These are phyloP conservation scores for Protonibea diacanthus DNA, from an alignment of 2,797 vertebrate species.

Conservation along the genomic window DNA sequence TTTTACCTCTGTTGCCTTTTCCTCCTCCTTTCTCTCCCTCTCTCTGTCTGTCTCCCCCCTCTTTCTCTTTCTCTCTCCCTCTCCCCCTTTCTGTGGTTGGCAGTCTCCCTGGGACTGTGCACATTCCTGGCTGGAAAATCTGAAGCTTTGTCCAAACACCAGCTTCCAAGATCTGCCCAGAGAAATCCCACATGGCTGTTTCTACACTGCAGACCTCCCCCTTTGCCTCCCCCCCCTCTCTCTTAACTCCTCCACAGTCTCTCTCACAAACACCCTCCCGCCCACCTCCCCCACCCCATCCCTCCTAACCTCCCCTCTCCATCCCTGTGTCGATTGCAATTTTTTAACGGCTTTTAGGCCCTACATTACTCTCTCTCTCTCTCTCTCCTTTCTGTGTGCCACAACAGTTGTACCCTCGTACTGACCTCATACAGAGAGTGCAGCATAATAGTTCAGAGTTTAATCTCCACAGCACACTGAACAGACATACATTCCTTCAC, in stretches of 20 bases:
- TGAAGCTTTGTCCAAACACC: conserved; percentile 90
- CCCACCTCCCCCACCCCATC: conserved; percentile 32
- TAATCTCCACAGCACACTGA: conserved; percentile 80
- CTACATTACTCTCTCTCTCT: not conserved
- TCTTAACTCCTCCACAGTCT: conserved; percentile 57
- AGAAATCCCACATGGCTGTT: conserved; percentile 87
- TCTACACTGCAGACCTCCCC: conserved; percentile 78
- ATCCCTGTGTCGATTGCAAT: conserved; percentile 37
- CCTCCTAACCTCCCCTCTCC: conserved; percentile 43
- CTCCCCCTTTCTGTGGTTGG: conserved; percentile 81
- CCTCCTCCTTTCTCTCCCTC: conserved; percentile 42
- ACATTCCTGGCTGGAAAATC: conserved; percentile 90
- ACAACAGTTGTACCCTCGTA: conserved; percentile 27
- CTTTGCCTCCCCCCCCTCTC: conserved; percentile 39
- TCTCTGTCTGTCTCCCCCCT: conserved; percentile 44
- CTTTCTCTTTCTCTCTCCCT: conserved; percentile 19
- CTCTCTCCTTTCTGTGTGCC: conserved; percentile 21
- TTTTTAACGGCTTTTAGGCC: conserved; percentile 1
- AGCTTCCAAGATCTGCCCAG: conserved; percentile 88
- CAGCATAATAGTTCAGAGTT: conserved; percentile 63
- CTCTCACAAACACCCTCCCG: conserved; percentile 36
- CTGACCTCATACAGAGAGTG: conserved; percentile 51
- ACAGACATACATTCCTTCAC: conserved; percentile 84
- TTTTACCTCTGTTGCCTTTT: conserved; percentile 56
- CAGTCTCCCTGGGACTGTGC: conserved; percentile 87